Evolutionary conservation across 2,888 invertebrate species (phyloP).

Genomic region (Drosophila kanekoi): DNA sequence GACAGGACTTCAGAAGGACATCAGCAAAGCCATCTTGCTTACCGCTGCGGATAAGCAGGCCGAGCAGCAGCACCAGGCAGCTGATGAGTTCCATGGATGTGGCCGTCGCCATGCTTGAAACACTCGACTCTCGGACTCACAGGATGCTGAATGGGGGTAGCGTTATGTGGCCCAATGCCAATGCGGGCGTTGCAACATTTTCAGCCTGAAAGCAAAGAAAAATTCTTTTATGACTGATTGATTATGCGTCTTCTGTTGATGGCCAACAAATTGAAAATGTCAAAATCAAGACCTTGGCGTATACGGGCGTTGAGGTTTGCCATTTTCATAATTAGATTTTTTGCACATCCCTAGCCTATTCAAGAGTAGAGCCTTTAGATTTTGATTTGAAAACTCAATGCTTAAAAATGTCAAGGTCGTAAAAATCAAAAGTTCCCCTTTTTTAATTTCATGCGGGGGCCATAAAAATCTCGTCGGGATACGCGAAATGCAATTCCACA

Average conservation of each 20-base stretch:
- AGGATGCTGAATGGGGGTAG: slow-evolving; percentile 24
- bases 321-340: slow-evolving; percentile 59
- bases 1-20: neutral
- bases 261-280: slow-evolving; percentile 48
- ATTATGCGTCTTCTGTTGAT: slow-evolving; percentile 47
- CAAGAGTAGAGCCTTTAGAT: slow-evolving; percentile 39
- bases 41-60: slow-evolving; percentile 65
- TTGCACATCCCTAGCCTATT: slow-evolving; percentile 45
- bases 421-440: slow-evolving; percentile 47
- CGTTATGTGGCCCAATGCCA: slow-evolving; percentile 59
- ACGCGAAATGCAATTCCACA: slow-evolving; percentile 40
- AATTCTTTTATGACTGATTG: slow-evolving; percentile 49
- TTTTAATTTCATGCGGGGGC: slow-evolving; percentile 3
- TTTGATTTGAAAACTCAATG: slow-evolving; percentile 45
- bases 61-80: slow-evolving; percentile 61
- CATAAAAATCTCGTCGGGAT: slow-evolving; percentile 40
- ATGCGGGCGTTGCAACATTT: slow-evolving; percentile 46
- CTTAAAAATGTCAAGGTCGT: slow-evolving; percentile 34
- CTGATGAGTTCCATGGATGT: slow-evolving; percentile 64
- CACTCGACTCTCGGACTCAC: slow-evolving; percentile 22
- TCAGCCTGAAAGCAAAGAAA: slow-evolving; percentile 41
- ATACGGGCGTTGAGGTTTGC: slow-evolving; percentile 11
- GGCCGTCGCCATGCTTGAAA: slow-evolving; percentile 48
- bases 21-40: slow-evolving; percentile 12
- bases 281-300: slow-evolving; percentile 42